Percentiles rank a stretch among this genome's conserved stretches.
Evolutionary conservation across 2,113 vertebrate genomes (phyloP).

Genomic region (Colossoma macropomum): DNA sequence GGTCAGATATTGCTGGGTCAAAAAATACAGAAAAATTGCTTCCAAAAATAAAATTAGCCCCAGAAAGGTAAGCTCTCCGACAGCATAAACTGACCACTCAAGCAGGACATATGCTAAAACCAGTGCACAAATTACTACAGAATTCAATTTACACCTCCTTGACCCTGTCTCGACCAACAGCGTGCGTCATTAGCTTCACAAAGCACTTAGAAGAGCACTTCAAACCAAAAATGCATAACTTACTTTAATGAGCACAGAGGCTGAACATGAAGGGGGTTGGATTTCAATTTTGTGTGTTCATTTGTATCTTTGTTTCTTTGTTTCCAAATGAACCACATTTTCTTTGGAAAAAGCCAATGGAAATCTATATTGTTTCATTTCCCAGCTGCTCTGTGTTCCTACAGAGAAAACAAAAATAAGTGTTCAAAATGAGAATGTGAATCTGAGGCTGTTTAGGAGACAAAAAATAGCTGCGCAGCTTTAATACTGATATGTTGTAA

Average conservation of each 20-base stretch:
- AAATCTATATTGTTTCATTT: too few relatives aligned
- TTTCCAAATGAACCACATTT: too few relatives aligned
- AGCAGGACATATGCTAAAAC: background rate
- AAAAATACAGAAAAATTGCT: background rate
- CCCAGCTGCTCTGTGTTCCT: too few relatives aligned
- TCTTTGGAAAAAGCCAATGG: background rate
- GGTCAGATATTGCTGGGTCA: background rate
- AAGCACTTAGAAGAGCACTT: background rate
- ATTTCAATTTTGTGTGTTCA: background rate
- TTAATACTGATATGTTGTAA: too few relatives aligned
- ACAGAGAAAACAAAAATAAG: too few relatives aligned
- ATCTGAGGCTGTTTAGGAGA: too few relatives aligned
- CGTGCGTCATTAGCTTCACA: background rate
- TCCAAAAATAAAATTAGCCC: background rate
- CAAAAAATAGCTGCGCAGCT: too few relatives aligned
- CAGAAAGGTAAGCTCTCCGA: background rate
- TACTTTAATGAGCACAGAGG: background rate
- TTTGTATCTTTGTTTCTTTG: background rate
- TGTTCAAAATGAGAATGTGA: too few relatives aligned
- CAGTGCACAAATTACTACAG: conserved; percentile 2
- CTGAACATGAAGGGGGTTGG: background rate
- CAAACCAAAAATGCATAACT: background rate
- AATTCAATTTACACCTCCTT: conserved; percentile 31
- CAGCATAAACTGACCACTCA: background rate
- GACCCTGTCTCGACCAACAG: background rate